Evolutionary conservation across 2,797 vertebrate species (phyloP).

Genomic region (Falco cherrug): DNA sequence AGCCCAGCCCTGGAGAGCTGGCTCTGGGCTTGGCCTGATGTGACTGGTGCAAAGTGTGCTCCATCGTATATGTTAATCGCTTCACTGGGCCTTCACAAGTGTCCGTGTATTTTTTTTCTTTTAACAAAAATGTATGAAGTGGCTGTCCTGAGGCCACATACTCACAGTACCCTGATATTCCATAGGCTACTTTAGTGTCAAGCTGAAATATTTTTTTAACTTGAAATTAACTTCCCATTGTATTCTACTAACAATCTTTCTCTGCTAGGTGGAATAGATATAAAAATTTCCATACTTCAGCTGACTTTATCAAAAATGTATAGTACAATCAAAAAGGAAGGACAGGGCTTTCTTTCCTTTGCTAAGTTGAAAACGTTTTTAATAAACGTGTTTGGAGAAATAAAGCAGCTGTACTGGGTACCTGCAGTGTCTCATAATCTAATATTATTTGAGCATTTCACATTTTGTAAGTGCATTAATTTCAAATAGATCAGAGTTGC

Average conservation of each 20-base stretch:
- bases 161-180: background rate
- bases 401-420: background rate
- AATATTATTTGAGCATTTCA: background rate
- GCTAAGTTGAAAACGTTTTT: background rate
- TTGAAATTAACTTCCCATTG: background rate
- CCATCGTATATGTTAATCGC: background rate
- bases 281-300: background rate
- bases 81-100: background rate
- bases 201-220: background rate
- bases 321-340: background rate
- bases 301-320: background rate
- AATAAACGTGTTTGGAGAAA: background rate
- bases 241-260: background rate
- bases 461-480: background rate
- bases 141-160: background rate
- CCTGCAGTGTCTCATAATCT: background rate
- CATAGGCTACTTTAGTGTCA: background rate
- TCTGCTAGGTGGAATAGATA: background rate
- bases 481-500: background rate
- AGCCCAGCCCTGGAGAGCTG: background rate
- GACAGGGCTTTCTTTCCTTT: background rate
- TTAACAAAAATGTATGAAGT: background rate
- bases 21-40: background rate
- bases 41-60: background rate
- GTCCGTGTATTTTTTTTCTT: background rate